Conservation (phyloP, 2,888 invertebrate species). For the Drosophila monieri region DNA sequence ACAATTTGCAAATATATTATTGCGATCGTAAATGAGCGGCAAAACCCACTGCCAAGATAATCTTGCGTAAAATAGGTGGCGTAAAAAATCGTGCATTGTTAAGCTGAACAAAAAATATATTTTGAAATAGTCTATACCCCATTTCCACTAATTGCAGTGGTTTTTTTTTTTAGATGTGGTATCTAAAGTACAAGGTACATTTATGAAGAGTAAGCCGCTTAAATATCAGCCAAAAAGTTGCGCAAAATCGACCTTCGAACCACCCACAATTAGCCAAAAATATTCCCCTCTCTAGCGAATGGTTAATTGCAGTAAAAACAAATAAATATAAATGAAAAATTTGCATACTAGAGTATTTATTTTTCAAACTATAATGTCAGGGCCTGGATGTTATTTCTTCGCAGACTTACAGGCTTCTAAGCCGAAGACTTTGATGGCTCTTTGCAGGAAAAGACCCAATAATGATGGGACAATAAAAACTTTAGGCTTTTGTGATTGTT, state of each 20-base stretch:
- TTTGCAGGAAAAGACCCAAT: conserved; percentile 24
- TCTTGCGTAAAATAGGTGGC: conserved; percentile 58
- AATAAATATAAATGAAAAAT: conserved; percentile 2
- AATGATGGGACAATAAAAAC: conserved; percentile 33
- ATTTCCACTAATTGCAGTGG: conserved; percentile 63
- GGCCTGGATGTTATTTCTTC: conserved; percentile 15
- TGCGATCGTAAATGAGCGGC: conserved; percentile 9
- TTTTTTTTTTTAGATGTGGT: no score
- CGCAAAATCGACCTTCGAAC: conserved; percentile 20
- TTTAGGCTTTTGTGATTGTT: conserved; percentile 37
- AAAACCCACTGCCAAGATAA: conserved; percentile 1
- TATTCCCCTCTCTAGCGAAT: conserved; percentile 2
- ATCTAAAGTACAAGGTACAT: conserved; percentile 17
- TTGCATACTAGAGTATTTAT: conserved; percentile 29
- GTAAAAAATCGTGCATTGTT: conserved; percentile 4
- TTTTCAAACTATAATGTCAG: conserved; percentile 7
- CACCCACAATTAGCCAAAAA: conserved; percentile 42
- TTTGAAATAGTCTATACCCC: conserved; percentile 39
- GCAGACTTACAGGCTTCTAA: neutral
- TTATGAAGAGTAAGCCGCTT: conserved; percentile 30
- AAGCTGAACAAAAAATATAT: conserved; percentile 2
- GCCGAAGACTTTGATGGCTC: neutral
- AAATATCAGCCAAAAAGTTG: conserved; percentile 36
- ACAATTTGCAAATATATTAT: neutral
- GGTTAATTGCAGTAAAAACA: conserved; percentile 19